A percentile compares a stretch with the other conserved stretches of the same genome.
Conservation (phyloP, 64 coral and sea anemone species). For the Stichodactyla mertensii region DNA sequence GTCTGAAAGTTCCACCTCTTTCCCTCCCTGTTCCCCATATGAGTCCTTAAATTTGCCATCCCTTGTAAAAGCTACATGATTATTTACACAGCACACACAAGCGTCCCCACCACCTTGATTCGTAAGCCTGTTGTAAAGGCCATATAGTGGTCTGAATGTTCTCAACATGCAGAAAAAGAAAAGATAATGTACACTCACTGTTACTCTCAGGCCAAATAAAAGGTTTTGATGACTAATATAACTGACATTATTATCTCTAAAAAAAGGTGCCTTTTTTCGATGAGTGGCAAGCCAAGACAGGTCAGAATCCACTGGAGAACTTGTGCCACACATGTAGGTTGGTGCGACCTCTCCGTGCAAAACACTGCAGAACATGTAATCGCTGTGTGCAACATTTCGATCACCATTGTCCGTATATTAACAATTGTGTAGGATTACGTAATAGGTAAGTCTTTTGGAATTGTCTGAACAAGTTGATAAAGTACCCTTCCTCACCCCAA, state of each 20-base stretch:
- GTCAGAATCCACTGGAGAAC: constrained; percentile 70
- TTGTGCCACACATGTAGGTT: constrained; percentile 96
- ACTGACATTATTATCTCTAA: neutral
- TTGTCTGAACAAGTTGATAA: neutral
- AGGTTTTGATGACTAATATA: neutral
- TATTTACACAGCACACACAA: too few species aligned
- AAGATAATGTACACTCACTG: too few species aligned
- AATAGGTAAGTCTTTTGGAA: constrained; percentile 65
- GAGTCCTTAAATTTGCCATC: neutral
- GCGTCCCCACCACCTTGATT: too few species aligned
- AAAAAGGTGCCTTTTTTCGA: constrained; percentile 74
- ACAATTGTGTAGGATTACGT: constrained; percentile 87
- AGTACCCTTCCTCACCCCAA: neutral
- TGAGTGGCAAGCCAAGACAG: constrained; percentile 81
- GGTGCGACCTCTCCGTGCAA: constrained; percentile 80
- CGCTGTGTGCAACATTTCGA: constrained; percentile 93
- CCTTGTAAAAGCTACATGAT: too few species aligned
- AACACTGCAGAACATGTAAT: constrained; percentile 97
- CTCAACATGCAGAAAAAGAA: too few species aligned
- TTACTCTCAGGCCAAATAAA: too few species aligned
- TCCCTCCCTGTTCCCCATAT: neutral
- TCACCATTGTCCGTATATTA: constrained; percentile 97
- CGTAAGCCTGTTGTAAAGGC: too few species aligned
- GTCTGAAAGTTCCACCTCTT: neutral
- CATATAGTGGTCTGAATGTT: too few species aligned